A percentile compares a stretch with the other conserved stretches of the same genome.
Conservation (phyloP, 2,888 invertebrate genomes). For the Caenorhabditis sp. region DNA sequence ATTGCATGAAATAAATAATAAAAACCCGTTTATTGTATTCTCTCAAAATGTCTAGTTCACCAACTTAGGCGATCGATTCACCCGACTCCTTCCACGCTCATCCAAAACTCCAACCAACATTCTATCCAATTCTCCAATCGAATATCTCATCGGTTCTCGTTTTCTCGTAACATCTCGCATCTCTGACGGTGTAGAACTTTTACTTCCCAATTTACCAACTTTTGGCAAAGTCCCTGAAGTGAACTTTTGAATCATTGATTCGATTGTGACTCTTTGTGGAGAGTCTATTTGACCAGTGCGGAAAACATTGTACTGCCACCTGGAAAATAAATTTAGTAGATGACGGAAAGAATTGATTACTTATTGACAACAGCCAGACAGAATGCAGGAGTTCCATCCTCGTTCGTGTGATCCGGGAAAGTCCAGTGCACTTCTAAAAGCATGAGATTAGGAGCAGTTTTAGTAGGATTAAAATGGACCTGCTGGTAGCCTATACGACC, state of each 20-base stretch:
- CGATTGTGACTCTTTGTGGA: conserved; percentile 65
- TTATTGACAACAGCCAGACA: conserved; percentile 63
- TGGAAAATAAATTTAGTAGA: conserved; percentile 8
- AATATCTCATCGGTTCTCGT: conserved; percentile 23
- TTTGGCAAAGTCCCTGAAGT: conserved; percentile 38
- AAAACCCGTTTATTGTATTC: conserved; percentile 23
- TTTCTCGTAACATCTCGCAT: conserved; percentile 7
- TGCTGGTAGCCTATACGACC: too few species aligned
- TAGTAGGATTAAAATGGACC: too few species aligned
- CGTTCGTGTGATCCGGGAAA: conserved; percentile 65
- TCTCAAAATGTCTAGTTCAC: conserved; percentile 12
- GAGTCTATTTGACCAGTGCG: conserved; percentile 67
- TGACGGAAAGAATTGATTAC: conserved; percentile 5
- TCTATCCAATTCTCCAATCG: conserved; percentile 32
- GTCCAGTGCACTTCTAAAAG: conserved; percentile 68
- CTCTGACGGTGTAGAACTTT: background rate
- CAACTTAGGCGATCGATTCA: conserved; percentile 31
- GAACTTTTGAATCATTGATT: conserved; percentile 56
- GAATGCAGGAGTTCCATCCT: conserved; percentile 67
- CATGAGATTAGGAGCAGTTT: too few species aligned
- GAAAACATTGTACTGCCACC: conserved; percentile 70
- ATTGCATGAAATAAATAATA: conserved; percentile 34
- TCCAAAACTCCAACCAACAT: conserved; percentile 25
- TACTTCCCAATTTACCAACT: conserved; percentile 18
- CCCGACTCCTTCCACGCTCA: conserved; percentile 1